These are phyloP conservation scores for Brachionus plicatilis DNA, from an alignment of 1,140 invertebrate species.

Conservation along the genomic window DNA sequence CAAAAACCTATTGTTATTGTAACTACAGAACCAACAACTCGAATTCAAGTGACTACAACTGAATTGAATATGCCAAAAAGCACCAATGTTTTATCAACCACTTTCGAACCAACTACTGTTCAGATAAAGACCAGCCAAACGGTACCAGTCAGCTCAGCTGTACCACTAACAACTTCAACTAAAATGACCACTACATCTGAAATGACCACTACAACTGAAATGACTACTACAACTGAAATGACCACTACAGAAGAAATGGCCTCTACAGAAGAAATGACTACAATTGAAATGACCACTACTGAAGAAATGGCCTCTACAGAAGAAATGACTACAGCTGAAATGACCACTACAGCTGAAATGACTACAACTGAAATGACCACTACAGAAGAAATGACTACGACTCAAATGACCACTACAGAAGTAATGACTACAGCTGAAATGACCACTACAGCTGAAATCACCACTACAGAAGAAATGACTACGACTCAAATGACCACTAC, in stretches of 20 bases:
- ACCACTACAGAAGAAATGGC: too few relatives aligned
- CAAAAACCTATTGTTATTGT: neutral
- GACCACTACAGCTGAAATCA: too few relatives aligned
- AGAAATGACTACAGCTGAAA: neutral
- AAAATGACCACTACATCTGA: neutral
- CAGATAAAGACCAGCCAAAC: neutral
- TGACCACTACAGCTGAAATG: neutral
- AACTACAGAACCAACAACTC: neutral
- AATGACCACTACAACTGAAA: neutral
- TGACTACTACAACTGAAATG: too few relatives aligned
- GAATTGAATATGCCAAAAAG: neutral
- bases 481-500: neutral
- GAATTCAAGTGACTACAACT: neutral
- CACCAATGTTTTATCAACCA: neutral
- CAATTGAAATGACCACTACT: neutral
- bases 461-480: neutral
- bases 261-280: neutral
- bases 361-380: neutral
- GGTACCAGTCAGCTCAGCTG: neutral
- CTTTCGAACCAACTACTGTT: conserved; percentile 9
- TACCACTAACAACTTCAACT: neutral
- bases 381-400: neutral
- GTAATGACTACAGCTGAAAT: too few relatives aligned
- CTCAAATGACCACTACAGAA: neutral
- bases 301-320: neutral